Base-by-base conservation (phyloP, 2,888 invertebrate species). In the Dugesia japonica region DNA sequence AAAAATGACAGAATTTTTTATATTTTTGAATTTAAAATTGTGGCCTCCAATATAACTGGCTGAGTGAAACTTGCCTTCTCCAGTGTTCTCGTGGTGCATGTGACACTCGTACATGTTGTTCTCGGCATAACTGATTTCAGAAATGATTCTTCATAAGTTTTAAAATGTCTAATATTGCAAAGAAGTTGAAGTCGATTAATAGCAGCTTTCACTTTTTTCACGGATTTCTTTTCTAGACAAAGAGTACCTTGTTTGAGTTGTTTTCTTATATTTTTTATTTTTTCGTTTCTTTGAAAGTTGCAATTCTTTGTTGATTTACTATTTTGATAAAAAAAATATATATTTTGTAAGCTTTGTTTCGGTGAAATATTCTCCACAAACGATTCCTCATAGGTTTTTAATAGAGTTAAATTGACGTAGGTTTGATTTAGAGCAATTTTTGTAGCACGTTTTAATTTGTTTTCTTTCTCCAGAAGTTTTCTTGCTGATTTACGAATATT, bases 131-230 rank as follows among this genome's bases (percentile, higher is more conserved):
- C n/a, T 4, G 56, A 4, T 7, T 23, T n/a, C 1, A 56, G 1
- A 56, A 13, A 56, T 56, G 56, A 56, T n/a, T 56, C 56, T 56
- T 56, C 56, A 56, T 56, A 56, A 56, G n/a, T 56, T 56, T 56
- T 56, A 56, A 56, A 56, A n/a, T 20, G 56, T 20, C 9, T 56
- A 13, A 56, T 56, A n/a, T 20, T 56, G 17, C 56, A 13, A 20
- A 4, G 56, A n/a, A 4, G 7, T 56, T 56, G 56, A 13, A 31
- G 4, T 31, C 13, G 31, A 7, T 31, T 31, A 7, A 31, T 13
- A 31, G 31, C 13, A 31, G 7, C 31, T 31, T 31, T 31, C n/a
- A 4, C 56, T 56, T 56, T 56, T 56, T 56, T n/a, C 4, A 20
- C 17, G 56, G 23, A 56, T 56, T 13, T 56, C 4, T 56, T 56